These are phyloP conservation scores for Drosophila fungiperda DNA, from an alignment of 2,888 invertebrate genomes.

Conservation along the genomic window DNA sequence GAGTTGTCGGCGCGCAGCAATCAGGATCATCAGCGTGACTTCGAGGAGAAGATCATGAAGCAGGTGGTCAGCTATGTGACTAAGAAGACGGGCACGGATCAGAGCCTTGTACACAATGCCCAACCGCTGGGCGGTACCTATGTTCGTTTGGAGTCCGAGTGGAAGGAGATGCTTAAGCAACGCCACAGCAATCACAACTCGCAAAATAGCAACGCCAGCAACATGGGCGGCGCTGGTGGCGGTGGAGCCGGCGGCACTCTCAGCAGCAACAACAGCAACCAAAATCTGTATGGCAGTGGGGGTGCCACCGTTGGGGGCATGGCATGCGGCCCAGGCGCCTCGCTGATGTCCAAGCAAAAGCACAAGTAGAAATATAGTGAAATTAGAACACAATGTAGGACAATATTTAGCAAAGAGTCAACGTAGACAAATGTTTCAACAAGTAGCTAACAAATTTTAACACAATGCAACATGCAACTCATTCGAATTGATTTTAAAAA, in stretches of 20 bases:
- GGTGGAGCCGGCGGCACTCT: constrained; percentile 2
- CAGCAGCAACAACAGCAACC: constrained; percentile 32
- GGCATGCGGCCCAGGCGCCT: constrained; percentile 20
- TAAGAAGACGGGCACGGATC: constrained; percentile 83
- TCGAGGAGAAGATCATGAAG: constrained; percentile 91
- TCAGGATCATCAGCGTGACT: constrained; percentile 94
- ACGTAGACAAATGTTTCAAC: constrained; percentile 45
- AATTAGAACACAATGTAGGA: constrained; percentile 24
- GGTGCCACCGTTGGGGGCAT: constrained; percentile 32
- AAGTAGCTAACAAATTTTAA: constrained; percentile 14
- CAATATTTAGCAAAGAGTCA: constrained; percentile 21
- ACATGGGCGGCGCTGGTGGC: constrained; percentile 1
- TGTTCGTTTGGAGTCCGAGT: constrained; percentile 90
- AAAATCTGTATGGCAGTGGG: constrained; percentile 25
- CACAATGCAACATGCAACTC: constrained; percentile 20
- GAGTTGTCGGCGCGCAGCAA: constrained; percentile 92
- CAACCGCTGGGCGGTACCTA: constrained; percentile 89
- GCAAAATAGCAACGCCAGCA: constrained; percentile 12
- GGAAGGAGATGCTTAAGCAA: constrained; percentile 87
- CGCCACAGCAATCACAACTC: constrained; percentile 69
- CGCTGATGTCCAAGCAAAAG: constrained; percentile 64
- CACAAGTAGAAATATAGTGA: constrained; percentile 59
- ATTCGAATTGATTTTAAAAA: neutral
- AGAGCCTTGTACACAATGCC: constrained; percentile 63
- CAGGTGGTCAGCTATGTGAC: constrained; percentile 83